Evolutionary conservation across 2,888 invertebrate genomes (phyloP), one percentile per base, ranked within the genome.

Genomic region (Caenorhabditis panamensis): DNA sequence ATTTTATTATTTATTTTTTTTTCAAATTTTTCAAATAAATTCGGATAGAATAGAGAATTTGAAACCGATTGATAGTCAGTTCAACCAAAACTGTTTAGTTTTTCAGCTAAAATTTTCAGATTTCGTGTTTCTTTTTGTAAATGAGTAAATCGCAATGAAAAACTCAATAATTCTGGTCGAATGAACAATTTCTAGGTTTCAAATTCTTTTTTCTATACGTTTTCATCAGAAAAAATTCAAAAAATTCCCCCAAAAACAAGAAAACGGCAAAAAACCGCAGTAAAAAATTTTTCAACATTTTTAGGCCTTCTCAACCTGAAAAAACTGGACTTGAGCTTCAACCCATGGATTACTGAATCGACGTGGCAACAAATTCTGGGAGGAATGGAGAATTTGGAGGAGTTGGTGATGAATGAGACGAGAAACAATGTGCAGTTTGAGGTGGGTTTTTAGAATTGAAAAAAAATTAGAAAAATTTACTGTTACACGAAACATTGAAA

Each of bases 321-420:
- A 13, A 24, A 22, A 2, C 24, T 79, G 53, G 67, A 79, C 67
- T 26, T 79, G 11, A 67, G 62, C 16, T 68, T 44, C 41, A 73
- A 56, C n/a, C 51, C 44, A 13, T 79, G 73, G 68, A 31, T 73
- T 31, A 41, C 68, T 2, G 58, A 51, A 1, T 41, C 67, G 5
- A 53, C n/a, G n/a, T 73, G 58, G 73, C 3, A 5, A 9, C 11
- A n/a, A 31, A 49, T 68, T 13, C 24, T 79, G 9, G 26, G 36
- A 37, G 22, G 28, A n/a, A 20, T 79, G 63, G 54, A 68, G 13
- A 56, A 56, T 20, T 49, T 79, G 28, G 61, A 63, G 22, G 31
- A 56, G 11, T 6, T 73, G 11, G 53, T 24, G 2, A 73, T 79
- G 4, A 73, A 63, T 18, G 63, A 73, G 26, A 67, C 44, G 8